Evolutionary conservation across 1,140 invertebrate species (phyloP).

Genomic region (Bombus cullumanus): DNA sequence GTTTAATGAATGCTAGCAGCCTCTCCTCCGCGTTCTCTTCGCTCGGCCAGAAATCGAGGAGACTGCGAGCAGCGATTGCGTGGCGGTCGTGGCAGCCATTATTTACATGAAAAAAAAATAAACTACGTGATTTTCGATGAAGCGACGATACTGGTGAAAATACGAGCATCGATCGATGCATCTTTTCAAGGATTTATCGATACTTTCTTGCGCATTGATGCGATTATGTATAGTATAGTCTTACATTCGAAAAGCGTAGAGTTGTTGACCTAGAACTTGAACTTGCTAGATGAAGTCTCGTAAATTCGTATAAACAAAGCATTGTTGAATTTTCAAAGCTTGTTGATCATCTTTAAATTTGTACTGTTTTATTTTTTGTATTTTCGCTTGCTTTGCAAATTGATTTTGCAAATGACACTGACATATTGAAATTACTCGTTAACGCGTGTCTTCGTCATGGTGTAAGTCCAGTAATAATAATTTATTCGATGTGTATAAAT

Average conservation of each 20-base stretch:
- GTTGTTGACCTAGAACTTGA: constrained; percentile 24
- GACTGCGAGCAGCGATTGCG: constrained; percentile 54
- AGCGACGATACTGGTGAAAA: not conserved
- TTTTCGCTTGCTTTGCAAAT: not conserved
- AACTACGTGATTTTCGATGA: constrained; percentile 7
- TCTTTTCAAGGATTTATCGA: not conserved
- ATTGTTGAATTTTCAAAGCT: not conserved
- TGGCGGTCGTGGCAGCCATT: constrained; percentile 62
- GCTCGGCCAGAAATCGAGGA: constrained; percentile 52
- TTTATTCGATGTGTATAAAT: not conserved
- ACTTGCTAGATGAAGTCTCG: not conserved
- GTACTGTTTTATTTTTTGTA: not conserved
- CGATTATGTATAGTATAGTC: not conserved
- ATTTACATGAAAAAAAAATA: constrained; percentile 44
- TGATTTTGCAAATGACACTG: not conserved
- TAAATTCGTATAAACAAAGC: not conserved
- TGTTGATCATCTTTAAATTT: not conserved
- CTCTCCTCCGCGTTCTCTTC: constrained; percentile 35
- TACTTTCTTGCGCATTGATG: not conserved
- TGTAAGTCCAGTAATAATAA: not conserved
- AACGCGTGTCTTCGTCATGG: not conserved
- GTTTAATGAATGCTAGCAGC: constrained; percentile 69
- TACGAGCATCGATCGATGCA: not conserved
- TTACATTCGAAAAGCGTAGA: not conserved
- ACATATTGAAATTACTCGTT: not conserved